phyloP scores from a whole-genome alignment of 2,113 vertebrate species.

The Caranx ignobilis region DNA sequence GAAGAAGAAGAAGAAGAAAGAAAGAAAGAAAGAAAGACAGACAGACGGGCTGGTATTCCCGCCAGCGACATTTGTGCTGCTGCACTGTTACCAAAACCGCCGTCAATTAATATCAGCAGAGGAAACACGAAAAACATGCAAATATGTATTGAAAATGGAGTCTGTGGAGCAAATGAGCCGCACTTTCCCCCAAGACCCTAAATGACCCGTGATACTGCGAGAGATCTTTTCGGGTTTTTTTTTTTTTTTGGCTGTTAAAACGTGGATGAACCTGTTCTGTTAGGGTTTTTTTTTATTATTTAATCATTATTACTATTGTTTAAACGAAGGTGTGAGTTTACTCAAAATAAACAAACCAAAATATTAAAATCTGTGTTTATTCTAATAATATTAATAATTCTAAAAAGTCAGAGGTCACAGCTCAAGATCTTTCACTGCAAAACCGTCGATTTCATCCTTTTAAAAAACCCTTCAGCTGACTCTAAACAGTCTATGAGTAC shows the following conservation, averaged over 20 bases:
- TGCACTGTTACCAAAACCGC: conserved; percentile 59
- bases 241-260: not conserved
- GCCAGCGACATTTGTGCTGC: conserved; percentile 63
- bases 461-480: conserved; percentile 28
- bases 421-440: not conserved
- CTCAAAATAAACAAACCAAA: not conserved
- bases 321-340: not conserved
- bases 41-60: conserved; percentile 47
- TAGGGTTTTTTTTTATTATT: not conserved
- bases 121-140: conserved; percentile 49
- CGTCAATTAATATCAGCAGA: conserved; percentile 58
- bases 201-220: not conserved
- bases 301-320: not conserved
- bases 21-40: not conserved
- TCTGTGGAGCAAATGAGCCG: not conserved
- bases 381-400: too few relatives aligned
- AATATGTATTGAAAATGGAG: conserved; percentile 30
- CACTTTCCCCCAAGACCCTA: not conserved
- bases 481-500: conserved; percentile 23
- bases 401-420: not conserved
- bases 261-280: not conserved
- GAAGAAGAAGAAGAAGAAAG: too few relatives aligned
- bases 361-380: too few relatives aligned
- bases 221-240: too few relatives aligned
- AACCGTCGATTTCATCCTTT: conserved; percentile 18